Evolutionary conservation across 2,888 invertebrate genomes (phyloP).

Genomic region (Drosophila prolongata): DNA sequence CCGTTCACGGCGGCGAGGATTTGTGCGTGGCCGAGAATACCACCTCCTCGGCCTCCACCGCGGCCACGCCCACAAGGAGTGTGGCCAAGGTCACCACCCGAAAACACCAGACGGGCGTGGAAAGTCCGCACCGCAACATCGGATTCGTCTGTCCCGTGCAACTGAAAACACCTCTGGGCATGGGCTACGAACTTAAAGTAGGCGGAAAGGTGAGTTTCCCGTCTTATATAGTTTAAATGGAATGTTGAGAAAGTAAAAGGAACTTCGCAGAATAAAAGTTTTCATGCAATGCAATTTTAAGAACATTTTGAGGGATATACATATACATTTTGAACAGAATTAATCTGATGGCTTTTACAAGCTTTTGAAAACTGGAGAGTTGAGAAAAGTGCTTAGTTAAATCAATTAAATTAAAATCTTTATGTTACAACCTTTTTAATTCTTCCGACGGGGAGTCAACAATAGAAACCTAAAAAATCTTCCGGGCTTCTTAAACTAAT

Average conservation of each 20-base stretch:
- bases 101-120: conserved; percentile 77
- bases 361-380: too few species aligned
- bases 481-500: too few species aligned
- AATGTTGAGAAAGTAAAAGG: background rate
- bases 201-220: conserved; percentile 87
- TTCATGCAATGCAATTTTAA: too few species aligned
- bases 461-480: too few species aligned
- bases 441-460: too few species aligned
- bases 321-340: too few species aligned
- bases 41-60: conserved; percentile 87
- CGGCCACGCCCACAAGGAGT: conserved; percentile 85
- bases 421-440: too few species aligned
- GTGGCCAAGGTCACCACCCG: conserved; percentile 74
- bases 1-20: conserved; percentile 88
- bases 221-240: background rate
- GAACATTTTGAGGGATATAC: too few species aligned
- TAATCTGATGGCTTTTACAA: too few species aligned
- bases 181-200: conserved; percentile 93
- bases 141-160: conserved; percentile 95
- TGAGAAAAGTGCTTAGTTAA: too few species aligned
- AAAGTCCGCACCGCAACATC: conserved; percentile 86
- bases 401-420: too few species aligned
- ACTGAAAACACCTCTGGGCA: conserved; percentile 91
- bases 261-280: background rate
- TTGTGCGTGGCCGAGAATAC: conserved; percentile 93